These are phyloP conservation scores for Ginglymostoma cirratum DNA, from an alignment of 2,113 vertebrate genomes.

Conservation along the genomic window DNA sequence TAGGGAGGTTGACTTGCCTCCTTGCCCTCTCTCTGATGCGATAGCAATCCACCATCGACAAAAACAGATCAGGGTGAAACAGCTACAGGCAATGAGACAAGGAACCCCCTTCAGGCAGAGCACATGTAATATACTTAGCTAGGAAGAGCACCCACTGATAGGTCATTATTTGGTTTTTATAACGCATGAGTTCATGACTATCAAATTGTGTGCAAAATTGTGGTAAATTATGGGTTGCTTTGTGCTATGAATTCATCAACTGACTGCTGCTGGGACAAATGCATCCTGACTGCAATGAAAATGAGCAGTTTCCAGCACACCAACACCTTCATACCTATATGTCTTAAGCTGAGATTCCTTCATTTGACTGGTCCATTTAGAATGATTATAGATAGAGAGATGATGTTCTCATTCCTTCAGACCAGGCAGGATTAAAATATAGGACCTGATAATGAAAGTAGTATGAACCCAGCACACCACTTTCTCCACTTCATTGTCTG, in stretches of 20 bases:
- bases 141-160: neutral
- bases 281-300: neutral
- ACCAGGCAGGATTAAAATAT: neutral
- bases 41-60: neutral
- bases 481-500: neutral
- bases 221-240: neutral
- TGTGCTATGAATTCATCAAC: too few species aligned
- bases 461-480: neutral
- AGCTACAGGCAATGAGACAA: neutral
- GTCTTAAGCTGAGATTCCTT: neutral
- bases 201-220: neutral
- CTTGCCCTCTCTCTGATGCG: neutral
- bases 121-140: neutral
- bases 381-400: neutral
- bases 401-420: neutral
- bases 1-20: neutral
- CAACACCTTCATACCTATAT: neutral
- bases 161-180: neutral
- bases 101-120: neutral
- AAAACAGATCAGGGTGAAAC: neutral
- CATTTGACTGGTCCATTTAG: neutral
- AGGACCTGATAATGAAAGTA: neutral
- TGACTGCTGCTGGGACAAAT: neutral
- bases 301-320: neutral
- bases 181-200: neutral